A percentile compares a stretch with the other conserved stretches of the same genome.
phyloP scores from a whole-genome alignment of 2,888 invertebrate species.

The Lycaena phlaeas region DNA sequence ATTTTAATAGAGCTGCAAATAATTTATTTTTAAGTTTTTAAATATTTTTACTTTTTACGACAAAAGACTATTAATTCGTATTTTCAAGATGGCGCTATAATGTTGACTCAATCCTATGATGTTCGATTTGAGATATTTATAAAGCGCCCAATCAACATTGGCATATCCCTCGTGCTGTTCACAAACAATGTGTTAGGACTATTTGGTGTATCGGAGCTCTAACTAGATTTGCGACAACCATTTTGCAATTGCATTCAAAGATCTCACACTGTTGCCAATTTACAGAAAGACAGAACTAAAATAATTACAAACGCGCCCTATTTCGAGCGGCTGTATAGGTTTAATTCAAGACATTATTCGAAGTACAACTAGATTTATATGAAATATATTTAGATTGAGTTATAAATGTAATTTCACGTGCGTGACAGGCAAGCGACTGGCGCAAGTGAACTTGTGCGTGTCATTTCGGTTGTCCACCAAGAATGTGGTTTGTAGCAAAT shows the following conservation, averaged over 20 bases:
- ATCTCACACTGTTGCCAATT: constrained; percentile 69
- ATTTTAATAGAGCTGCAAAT: too few species aligned
- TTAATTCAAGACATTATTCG: constrained; percentile 60
- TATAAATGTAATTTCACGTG: constrained; percentile 6
- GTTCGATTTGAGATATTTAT: too few species aligned
- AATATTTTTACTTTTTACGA: too few species aligned
- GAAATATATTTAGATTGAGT: constrained; percentile 4
- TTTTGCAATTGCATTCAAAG: constrained; percentile 68
- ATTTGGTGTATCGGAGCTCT: neutral
- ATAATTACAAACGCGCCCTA: constrained; percentile 71
- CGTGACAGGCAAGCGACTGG: constrained; percentile 2
- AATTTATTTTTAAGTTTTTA: too few species aligned
- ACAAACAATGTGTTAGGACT: neutral
- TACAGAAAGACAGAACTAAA: constrained; percentile 72
- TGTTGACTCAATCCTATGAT: too few species aligned
- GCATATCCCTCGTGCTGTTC: neutral
- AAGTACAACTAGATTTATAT: constrained; percentile 8
- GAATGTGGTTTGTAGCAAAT: too few species aligned
- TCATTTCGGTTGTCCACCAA: too few species aligned
- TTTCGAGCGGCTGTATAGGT: constrained; percentile 62
- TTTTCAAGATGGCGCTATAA: neutral
- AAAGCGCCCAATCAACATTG: neutral
- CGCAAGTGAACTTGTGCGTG: constrained; percentile 7
- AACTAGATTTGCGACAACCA: constrained; percentile 37
- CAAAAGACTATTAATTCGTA: neutral